Evolutionary conservation across 2,113 vertebrate species (phyloP).

Genomic region (Salvelinus namaycush): DNA sequence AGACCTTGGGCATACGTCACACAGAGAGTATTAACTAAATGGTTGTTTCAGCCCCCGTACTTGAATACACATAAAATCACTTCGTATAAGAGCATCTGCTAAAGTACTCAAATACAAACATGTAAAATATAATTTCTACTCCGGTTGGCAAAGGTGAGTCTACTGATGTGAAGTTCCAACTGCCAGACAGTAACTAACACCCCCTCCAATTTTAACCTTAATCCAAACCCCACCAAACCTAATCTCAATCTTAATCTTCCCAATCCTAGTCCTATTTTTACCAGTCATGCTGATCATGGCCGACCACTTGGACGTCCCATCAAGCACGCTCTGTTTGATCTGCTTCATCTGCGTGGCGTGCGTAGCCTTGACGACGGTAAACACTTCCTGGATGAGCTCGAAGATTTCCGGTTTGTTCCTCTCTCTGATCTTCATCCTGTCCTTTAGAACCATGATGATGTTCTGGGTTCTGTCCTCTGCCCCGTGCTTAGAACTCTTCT

Average conservation of each 20-base stretch:
- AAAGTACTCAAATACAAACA: too few species aligned
- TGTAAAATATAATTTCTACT: too few species aligned
- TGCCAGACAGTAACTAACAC: too few species aligned
- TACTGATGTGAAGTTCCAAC: too few species aligned
- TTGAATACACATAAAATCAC: too few species aligned
- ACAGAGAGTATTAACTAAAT: too few species aligned
- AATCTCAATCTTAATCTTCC: not conserved
- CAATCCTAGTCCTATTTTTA: constrained; percentile 50
- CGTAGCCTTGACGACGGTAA: constrained; percentile 82
- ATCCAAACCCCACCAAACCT: too few species aligned
- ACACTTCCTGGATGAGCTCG: constrained; percentile 95
- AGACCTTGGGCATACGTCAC: too few species aligned
- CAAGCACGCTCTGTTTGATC: constrained; percentile 95
- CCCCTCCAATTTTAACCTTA: too few species aligned
- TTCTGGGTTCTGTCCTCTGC: constrained; percentile 96
- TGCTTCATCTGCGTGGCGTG: constrained; percentile 94
- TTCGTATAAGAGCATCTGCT: too few species aligned
- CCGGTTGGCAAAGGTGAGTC: too few species aligned
- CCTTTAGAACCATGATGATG: constrained; percentile 98
- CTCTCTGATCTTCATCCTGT: constrained; percentile 99
- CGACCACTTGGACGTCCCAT: constrained; percentile 97
- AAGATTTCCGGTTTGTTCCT: constrained; percentile 98
- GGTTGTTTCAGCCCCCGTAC: too few species aligned
- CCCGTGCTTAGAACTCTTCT: constrained; percentile 97
- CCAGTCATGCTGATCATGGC: constrained; percentile 98